These are phyloP conservation scores for Manduca sexta DNA, from an alignment of 1,140 invertebrate species.

Conservation along the genomic window DNA sequence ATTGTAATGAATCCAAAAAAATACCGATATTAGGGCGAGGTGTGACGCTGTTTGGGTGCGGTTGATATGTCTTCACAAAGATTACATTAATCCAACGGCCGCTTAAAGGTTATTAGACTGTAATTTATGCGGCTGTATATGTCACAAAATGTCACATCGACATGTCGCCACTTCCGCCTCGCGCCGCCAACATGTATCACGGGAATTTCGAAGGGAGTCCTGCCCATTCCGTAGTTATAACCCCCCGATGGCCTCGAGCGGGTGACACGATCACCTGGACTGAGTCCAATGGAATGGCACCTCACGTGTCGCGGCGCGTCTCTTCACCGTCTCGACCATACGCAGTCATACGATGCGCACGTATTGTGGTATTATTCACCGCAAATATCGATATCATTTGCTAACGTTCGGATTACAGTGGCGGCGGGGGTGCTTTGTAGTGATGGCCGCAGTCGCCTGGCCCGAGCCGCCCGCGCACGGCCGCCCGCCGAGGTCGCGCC, in stretches of 20 bases:
- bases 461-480: slow-evolving; percentile 54
- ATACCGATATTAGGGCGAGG: too few relatives aligned
- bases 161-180: too few relatives aligned
- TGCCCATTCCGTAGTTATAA: too few relatives aligned
- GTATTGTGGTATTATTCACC: slow-evolving; percentile 50
- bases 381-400: slow-evolving; percentile 63
- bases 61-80: too few relatives aligned
- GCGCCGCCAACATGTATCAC: too few relatives aligned
- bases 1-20: too few relatives aligned
- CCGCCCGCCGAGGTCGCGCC: slow-evolving; percentile 48
- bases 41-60: too few relatives aligned
- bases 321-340: not conserved
- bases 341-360: slow-evolving; percentile 36
- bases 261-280: slow-evolving; percentile 37
- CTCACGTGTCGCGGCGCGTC: slow-evolving; percentile 1
- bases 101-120: too few relatives aligned
- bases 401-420: slow-evolving; percentile 57
- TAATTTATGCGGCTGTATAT: too few relatives aligned
- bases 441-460: slow-evolving; percentile 55
- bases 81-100: too few relatives aligned
- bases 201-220: too few relatives aligned
- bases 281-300: slow-evolving; percentile 45
- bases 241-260: not conserved
- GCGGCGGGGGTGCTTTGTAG: slow-evolving; percentile 49
- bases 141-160: too few relatives aligned